Evolutionary conservation across 2,888 invertebrate species (phyloP), one percentile per base, ranked within the genome.

Genomic region (Orthosia gothica): DNA sequence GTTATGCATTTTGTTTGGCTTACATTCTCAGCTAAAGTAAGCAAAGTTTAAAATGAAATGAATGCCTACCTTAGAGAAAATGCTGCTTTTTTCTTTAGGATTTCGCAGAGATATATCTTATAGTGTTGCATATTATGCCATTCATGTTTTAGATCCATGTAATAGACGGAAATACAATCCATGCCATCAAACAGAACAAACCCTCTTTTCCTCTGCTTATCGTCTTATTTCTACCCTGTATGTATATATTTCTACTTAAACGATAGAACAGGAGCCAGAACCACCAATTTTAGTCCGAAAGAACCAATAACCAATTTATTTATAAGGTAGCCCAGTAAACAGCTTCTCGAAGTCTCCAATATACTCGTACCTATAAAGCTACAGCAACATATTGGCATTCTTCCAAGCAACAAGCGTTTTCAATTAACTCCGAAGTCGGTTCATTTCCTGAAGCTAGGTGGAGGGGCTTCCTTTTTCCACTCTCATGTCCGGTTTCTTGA

Each of bases 401-500:
- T 79, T 73, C 64, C 63, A 64, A 77, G 82, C 69, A 73, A 84
- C 78, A 82, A 74, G 72, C 83, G 79, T 81, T 87, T 87, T 87
- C 87, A 85, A 87, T 87, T 88, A 87, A 84, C 81, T 76, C 72
- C 75, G 54, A 74, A 77, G 83, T 70, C 76, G 75, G 74, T 85
- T 83, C 79, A 88, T 87, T 87, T 87, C 87, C 87, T 72, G 45
- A 32, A 45, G 65, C 76, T 69, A 83, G 77, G 80, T 81, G 70
- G 70, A 52, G 52, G 61, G 62, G 78, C 74, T 86, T 87, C 85
- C 87, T 81, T 80, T 81, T 84, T 77, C 74, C 75, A 79, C 64
- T 50, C 77, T 82, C 68, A 82, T 76, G 87, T 84, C 87, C 87
- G 87, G 67, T 79, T 52, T 75, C 82, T 84, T 74, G 69, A 79